Percentiles rank a stretch among this genome's conserved stretches.
phyloP scores from a whole-genome alignment of 2,888 invertebrate species.

The Chaitophorus viminalis region DNA sequence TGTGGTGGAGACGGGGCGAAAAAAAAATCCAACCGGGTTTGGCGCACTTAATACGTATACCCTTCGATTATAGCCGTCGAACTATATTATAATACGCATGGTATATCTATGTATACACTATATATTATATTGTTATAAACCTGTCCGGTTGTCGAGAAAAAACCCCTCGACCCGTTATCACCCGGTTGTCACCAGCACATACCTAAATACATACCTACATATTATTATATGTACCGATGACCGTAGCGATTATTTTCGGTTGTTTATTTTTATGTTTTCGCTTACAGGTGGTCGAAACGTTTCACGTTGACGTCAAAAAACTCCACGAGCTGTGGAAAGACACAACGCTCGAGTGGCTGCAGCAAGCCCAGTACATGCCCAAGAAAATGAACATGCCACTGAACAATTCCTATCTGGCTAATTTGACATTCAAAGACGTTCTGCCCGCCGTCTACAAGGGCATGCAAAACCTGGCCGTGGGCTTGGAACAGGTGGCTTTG shows the following conservation, averaged over 20 bases:
- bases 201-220: too few relatives aligned
- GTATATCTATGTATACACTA: background rate
- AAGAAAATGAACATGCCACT: constrained; percentile 49
- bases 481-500: constrained; percentile 74
- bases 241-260: background rate
- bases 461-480: constrained; percentile 78
- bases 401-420: constrained; percentile 11
- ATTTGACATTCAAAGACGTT: constrained; percentile 68
- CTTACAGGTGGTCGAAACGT: constrained; percentile 47
- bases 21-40: constrained; percentile 7
- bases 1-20: background rate
- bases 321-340: constrained; percentile 43
- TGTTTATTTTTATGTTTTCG: background rate
- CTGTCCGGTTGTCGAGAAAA: background rate
- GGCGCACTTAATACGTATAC: background rate
- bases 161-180: background rate
- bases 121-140: background rate
- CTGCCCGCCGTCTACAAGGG: constrained; percentile 73
- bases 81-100: background rate
- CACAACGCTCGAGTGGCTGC: constrained; percentile 26
- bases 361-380: constrained; percentile 44
- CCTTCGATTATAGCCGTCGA: background rate
- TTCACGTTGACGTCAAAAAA: constrained; percentile 38
- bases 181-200: background rate
- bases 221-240: background rate